Conservation (phyloP, 2,888 invertebrate species). For the Petrolisthes cinctipes region DNA sequence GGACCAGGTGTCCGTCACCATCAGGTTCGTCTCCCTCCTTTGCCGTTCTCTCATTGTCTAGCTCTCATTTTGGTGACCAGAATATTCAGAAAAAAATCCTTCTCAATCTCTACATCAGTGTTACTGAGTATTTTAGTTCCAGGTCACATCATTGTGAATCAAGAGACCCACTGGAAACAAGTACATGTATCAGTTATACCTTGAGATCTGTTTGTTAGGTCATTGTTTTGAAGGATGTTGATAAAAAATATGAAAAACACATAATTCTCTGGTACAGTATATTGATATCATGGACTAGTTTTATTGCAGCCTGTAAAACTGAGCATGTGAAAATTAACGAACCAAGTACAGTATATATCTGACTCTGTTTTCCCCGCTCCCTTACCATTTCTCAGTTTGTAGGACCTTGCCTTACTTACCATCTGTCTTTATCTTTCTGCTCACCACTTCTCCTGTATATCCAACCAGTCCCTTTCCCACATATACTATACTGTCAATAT, state of each 20-base stretch:
- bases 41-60: conserved; percentile 66
- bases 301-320: too few species aligned
- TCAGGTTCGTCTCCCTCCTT: conserved; percentile 93
- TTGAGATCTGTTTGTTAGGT: too few species aligned
- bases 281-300: too few species aligned
- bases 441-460: neutral
- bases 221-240: too few species aligned
- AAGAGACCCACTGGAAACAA: too few species aligned
- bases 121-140: too few species aligned
- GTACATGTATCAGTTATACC: too few species aligned
- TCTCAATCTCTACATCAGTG: too few species aligned
- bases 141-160: too few species aligned
- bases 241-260: too few species aligned
- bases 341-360: neutral
- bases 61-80: neutral
- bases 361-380: neutral
- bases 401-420: neutral
- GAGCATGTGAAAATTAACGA: too few species aligned
- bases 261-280: too few species aligned
- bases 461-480: neutral
- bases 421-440: neutral
- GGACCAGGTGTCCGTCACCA: conserved; percentile 76
- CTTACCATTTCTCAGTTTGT: neutral
- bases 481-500: neutral
- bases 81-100: neutral